Base-by-base conservation (phyloP, 2,888 invertebrate species). In the Hirtodrosophila cameraria region DNA sequence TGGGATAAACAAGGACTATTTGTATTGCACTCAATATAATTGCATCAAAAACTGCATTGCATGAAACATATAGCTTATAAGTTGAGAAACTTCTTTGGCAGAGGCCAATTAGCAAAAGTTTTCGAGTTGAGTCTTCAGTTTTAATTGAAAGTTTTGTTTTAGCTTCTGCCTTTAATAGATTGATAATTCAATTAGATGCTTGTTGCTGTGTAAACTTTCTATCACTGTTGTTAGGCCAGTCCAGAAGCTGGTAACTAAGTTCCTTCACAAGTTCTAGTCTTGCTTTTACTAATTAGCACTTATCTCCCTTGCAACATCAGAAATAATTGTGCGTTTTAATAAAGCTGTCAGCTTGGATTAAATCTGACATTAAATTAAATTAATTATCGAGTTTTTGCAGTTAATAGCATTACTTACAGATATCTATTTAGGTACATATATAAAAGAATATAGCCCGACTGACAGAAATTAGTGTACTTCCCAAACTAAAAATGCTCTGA, bases 81-180 rank as follows among this genome's bases (percentile, higher is more conserved):
- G 8, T 30, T 42, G 46, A 39, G 43, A 48, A 67, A 74, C 20
- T 38, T 55, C 45, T 50, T 27, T 23, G 62, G 36, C 48, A 36
- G 45, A 15, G n/a, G n/a, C n/a, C 53, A 63, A 63, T 79, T 63
- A 78, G 43, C 36, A 58, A n/a, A 52, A 75, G 80, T 79, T 79
- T 49, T 46, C 31, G 23, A 15, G 15, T 9, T n/a, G 12, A 41
- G 33, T 16, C 6, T 30, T 23, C 31, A 55, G 46, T 53, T 73
- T 54, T 33, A 46, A 30, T 25, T 39, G 39, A n/a, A 41, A 18
- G 18, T 35, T 52, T 53, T 53, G 35, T 15, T 20, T 28, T 16
- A 35, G 28, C 16, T 33, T n/a, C 11, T 18, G 36, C n/a, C 5
- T 13, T 25, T 30, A 28, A 28, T 46, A 39, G 49, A 45, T 46